Base-by-base conservation (phyloP, 2,888 invertebrate species). In the Mythimna impura region DNA sequence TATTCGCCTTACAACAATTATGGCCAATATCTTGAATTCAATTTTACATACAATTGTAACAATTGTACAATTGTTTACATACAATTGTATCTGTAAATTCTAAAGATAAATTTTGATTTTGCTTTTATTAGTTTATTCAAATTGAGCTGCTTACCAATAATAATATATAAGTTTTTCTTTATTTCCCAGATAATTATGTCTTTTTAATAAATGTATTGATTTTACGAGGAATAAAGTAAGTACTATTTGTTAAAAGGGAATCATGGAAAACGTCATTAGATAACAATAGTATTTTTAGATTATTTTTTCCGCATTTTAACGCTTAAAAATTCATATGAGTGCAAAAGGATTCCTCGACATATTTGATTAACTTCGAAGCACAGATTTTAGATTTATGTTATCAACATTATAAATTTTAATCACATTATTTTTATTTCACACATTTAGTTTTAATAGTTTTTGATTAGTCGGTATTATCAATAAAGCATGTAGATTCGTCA, bases 121-220 rank as follows among this genome's bases (percentile, higher is more conserved):
- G 20, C 12, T 36, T 36, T 20, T 43, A 20, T 10, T 62, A 17
- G 22, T 17, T 43, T 36, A 61, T 40, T 40, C 22, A 43, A 43
- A 25, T 20, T 63, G 34, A 43, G 66, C 67, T 50, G 25, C 36
- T 25, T 30, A 22, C 5, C 5, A 54, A 36, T 36, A 36, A 43
- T 43, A 43, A 47, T 25, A n/a, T n/a, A n/a, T 25, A 67, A 0
- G 40, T 55, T 77, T 82, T 78, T 71, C 47, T 71, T 67, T 58
- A n/a, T 34, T 67, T 71, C 60, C 47, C 55, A 71, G 30, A 60
- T 60, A 17, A 8, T 47, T 6, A 34, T 36, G 30, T 58, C 22
- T 64, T 66, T 60, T 40, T 30, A 17, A 36, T 12, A 62, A 36
- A 58, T 61, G 1, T 61, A 30, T 17, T n/a, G 43, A 30, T n/a